Conservation (phyloP, 2,113 vertebrate genomes). For the Ginglymostoma cirratum region DNA sequence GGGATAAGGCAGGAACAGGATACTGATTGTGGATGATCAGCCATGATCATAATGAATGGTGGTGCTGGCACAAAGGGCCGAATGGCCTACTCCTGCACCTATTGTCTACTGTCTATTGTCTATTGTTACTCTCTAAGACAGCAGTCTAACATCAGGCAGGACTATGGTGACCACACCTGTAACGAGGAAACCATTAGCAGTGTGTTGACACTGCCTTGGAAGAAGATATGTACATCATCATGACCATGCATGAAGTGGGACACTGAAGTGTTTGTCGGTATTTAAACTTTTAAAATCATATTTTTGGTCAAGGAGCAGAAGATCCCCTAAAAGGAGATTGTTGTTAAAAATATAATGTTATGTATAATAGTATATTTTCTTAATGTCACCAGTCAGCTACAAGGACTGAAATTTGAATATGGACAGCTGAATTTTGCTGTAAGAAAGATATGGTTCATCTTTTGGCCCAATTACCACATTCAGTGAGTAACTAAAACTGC, state of each 20-base stretch:
- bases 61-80: no score
- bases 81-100: no score
- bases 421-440: neutral
- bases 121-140: no score
- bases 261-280: neutral
- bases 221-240: neutral
- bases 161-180: no score
- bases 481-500: neutral
- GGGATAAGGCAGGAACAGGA: no score
- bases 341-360: neutral
- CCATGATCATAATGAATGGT: no score
- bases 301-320: neutral
- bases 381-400: neutral
- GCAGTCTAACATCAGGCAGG: no score
- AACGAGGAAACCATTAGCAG: neutral
- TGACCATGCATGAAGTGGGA: neutral
- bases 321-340: no score
- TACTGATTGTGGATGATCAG: no score
- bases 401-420: neutral
- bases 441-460: neutral
- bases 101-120: no score
- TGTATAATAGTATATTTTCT: neutral
- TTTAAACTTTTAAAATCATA: neutral
- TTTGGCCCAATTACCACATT: neutral
- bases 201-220: neutral